Base-by-base conservation (phyloP, 2,888 invertebrate genomes). In the Acanthosepion esculentum region DNA sequence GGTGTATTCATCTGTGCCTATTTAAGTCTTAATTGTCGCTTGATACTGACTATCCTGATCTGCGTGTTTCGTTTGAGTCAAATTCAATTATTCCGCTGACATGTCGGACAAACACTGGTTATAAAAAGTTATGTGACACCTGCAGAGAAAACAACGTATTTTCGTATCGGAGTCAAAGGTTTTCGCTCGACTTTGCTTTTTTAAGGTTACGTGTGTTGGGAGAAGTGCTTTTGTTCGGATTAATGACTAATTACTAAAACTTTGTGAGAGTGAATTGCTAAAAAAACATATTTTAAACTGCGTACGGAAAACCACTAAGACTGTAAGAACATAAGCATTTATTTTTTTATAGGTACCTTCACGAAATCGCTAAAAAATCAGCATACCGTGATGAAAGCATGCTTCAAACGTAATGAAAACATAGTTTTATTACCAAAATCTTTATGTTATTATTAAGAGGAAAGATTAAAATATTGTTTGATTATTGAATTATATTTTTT, bases 51-150 rank as follows among this genome's bases (percentile, higher is more conserved):
- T 12, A 3, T n/a, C 78, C 12, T 33, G 78, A 15, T 5, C 78
- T 78, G 78, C 78, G 78, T 78, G 78, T 78, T 78, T n/a, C 78
- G 78, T 33, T 78, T 78, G 78, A 78, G 78, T n/a, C 78, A 78
- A 33, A 78, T 78, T 33, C n/a, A 78, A 78, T 78, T 78, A 78
- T 78, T 78, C n/a, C 12, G 78, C n/a, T 78, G 78, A 78, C 78
- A 78, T 33, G n/a, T 78, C 78, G n/a, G 78, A 78, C 78, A 78
- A 78, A 78, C n/a, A n/a, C 15, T 78, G 15, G n/a, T 33, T 78
- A 78, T 78, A 12, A 78, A 78, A 78, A 15, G 78, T 78, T 23
- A 78, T 78, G 15, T 78, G 78, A 78, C 78, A 78, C 78, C 78
- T 78, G 78, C 78, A 78, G 33, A n/a, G 33, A 78, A 78, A 78